These are phyloP conservation scores for Mactromeris polynyma DNA, from an alignment of 2,888 invertebrate genomes.

Conservation along the genomic window DNA sequence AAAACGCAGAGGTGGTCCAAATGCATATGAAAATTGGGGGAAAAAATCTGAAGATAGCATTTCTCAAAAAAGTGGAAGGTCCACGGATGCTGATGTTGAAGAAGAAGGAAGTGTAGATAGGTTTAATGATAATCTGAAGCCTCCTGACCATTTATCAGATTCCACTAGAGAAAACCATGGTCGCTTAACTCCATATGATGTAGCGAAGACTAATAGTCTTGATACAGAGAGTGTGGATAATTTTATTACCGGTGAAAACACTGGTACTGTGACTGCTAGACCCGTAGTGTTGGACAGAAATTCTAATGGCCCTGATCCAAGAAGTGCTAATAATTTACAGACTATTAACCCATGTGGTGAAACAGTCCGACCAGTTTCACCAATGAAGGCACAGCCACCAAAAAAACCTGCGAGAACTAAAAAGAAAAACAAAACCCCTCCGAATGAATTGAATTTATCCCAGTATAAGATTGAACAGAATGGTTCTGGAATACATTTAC, in stretches of 20 bases:
- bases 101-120: neutral
- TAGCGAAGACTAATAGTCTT: constrained; percentile 1
- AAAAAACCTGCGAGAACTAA: constrained; percentile 61
- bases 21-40: neutral
- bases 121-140: neutral
- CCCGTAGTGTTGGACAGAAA: constrained; percentile 34
- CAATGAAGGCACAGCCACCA: constrained; percentile 49
- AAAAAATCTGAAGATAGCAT: neutral
- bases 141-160: neutral
- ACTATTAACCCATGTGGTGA: neutral
- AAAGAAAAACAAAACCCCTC: constrained; percentile 48
- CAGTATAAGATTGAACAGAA: constrained; percentile 43
- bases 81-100: neutral
- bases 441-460: constrained; percentile 53
- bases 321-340: neutral
- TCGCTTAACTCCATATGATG: constrained; percentile 26
- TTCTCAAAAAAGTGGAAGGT: neutral
- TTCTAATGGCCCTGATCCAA: neutral
- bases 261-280: constrained; percentile 36
- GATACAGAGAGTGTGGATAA: constrained; percentile 41
- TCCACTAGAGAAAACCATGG: neutral
- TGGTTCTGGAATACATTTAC: neutral
- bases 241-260: constrained; percentile 27
- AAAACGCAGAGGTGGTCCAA: constrained; percentile 30
- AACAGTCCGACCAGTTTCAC: neutral